Evolutionary conservation across 1,140 invertebrate species (phyloP).

Genomic region (Zaprionus camerounensis): DNA sequence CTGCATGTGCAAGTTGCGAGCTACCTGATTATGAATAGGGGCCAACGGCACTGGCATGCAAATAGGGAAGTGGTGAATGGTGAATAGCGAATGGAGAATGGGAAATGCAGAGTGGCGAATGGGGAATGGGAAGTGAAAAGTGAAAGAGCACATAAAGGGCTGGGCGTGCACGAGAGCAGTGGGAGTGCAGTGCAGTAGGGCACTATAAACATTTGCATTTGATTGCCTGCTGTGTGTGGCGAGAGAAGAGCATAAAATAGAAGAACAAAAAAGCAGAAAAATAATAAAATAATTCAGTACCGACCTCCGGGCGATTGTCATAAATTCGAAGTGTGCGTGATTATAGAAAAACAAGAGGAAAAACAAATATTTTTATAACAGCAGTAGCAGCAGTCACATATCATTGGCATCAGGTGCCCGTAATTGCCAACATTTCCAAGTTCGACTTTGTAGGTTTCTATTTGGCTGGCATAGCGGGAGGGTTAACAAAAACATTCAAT

Average conservation of each 20-base stretch:
- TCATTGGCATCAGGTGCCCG: constrained; percentile 29
- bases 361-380: constrained; percentile 20
- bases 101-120: background rate
- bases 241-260: background rate
- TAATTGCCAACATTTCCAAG: constrained; percentile 22
- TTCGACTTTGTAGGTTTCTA: background rate
- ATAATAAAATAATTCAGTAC: constrained; percentile 27
- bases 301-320: constrained; percentile 8
- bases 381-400: constrained; percentile 19
- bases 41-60: constrained; percentile 12
- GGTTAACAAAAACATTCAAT: background rate
- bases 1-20: background rate
- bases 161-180: background rate
- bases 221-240: constrained; percentile 20
- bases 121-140: background rate
- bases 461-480: background rate
- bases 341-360: constrained; percentile 1
- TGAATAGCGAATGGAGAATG: constrained; percentile 13
- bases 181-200: constrained; percentile 7
- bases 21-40: constrained; percentile 23
- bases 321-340: constrained; percentile 30
- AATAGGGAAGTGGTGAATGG: constrained; percentile 4
- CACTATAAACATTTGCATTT: constrained; percentile 43
- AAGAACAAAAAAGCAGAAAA: background rate
- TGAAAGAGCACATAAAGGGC: constrained; percentile 14